A percentile compares a stretch with the other conserved stretches of the same genome.
phyloP scores from a whole-genome alignment of 2,888 invertebrate genomes.

The Odontomyia ornata region DNA sequence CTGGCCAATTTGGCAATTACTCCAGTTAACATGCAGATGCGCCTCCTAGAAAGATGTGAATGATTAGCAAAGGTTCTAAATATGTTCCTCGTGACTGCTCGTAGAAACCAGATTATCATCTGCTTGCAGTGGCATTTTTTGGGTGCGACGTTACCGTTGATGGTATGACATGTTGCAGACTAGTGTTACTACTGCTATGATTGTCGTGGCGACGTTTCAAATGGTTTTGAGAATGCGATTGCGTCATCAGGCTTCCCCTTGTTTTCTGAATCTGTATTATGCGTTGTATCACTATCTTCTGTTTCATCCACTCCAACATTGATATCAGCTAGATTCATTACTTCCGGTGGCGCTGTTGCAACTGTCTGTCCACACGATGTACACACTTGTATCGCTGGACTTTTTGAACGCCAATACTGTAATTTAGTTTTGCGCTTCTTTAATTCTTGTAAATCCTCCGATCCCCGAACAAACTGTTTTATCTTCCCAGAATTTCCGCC shows the following conservation, averaged over 20 bases:
- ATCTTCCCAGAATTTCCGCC: too few species aligned
- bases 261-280: background rate
- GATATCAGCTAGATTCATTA: conserved; percentile 67
- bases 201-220: conserved; percentile 37
- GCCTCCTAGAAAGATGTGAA: too few species aligned
- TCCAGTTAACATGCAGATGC: too few species aligned
- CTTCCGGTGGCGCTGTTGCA: conserved; percentile 67
- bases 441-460: conserved; percentile 77
- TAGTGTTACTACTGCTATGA: background rate
- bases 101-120: too few species aligned
- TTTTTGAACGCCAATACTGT: conserved; percentile 90
- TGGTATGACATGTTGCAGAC: background rate
- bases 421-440: conserved; percentile 92
- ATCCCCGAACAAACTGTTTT: too few species aligned
- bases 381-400: conserved; percentile 80
- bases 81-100: too few species aligned
- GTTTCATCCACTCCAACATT: conserved; percentile 57
- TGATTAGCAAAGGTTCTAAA: too few species aligned
- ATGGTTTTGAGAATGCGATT: background rate
- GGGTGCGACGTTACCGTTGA: conserved; percentile 33
- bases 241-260: background rate
- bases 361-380: conserved; percentile 76
- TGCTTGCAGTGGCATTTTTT: background rate
- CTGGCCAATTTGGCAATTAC: too few species aligned
- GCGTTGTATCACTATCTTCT: conserved; percentile 56